phyloP scores from a whole-genome alignment of 2,888 invertebrate species.

The Drosophila koepferae region DNA sequence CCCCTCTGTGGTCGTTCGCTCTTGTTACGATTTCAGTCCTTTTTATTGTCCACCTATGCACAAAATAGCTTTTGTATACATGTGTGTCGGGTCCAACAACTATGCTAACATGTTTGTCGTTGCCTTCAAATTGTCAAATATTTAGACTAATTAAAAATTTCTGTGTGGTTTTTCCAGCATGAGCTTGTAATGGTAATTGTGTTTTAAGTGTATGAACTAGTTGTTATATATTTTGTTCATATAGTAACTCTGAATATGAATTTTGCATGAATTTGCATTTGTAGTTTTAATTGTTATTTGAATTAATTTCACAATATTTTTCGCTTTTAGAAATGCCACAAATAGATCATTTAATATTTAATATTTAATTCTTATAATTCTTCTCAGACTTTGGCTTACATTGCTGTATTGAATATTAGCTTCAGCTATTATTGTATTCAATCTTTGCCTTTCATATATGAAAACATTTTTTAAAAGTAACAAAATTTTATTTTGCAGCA shows the following conservation, averaged over 20 bases:
- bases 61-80: constrained; percentile 5
- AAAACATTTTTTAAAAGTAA: too few species aligned
- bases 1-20: constrained; percentile 7
- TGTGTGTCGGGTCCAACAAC: constrained; percentile 2
- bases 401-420: too few species aligned
- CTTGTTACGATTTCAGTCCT: constrained; percentile 28
- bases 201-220: neutral
- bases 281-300: too few species aligned
- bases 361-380: too few species aligned
- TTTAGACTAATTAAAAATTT: neutral
- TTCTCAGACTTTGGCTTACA: too few species aligned
- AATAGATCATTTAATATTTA: too few species aligned
- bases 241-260: neutral
- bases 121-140: neutral
- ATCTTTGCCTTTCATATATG: too few species aligned
- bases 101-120: constrained; percentile 14
- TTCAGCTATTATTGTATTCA: too few species aligned
- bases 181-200: neutral
- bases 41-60: constrained; percentile 50
- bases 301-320: too few species aligned
- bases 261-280: neutral
- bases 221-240: neutral
- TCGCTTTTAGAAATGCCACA: too few species aligned
- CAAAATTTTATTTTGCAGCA: too few species aligned
- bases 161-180: neutral